Base-by-base conservation (phyloP, 2,113 vertebrate genomes). In the Tetrao urogallus region DNA sequence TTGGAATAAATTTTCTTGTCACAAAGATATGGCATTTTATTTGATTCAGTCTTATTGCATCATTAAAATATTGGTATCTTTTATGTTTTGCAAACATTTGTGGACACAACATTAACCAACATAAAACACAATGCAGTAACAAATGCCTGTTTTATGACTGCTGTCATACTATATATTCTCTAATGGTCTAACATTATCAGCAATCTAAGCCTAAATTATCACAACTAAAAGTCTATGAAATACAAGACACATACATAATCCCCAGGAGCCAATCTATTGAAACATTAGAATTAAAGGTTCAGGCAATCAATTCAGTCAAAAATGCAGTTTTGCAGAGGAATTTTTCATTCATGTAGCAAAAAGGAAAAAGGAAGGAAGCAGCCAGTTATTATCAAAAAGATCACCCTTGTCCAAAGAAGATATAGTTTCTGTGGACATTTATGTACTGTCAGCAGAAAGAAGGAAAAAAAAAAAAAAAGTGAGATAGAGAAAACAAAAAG, bases 161-260 rank as follows among this genome's bases (percentile, higher is more conserved):
- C 97, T 98, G 97, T 97, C 98, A 97, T 97, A 97, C 96, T 97
- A 98, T 98, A 98, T 98, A 98, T 98, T 97, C 97, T 97, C 90
- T 94, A 97, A 97, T 95, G 91, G 80, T 95, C 93, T 77, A 96
- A 95, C 93, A 96, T 97, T 97, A 97, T 96, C 97, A 97, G 88
- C 93, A 97, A 96, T 96, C 91, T 96, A 96, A 96, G 94, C 84
- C 94, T 97, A 96, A 98, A 98, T 97, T 97, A 93, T 98, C 96
- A 97, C 96, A 95, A 91, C 80, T 92, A 70, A 90, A 96, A 96
- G 94, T 95, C 96, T 95, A 88, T 98, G 98, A 98, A 98, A 97
- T 94, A 94, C 84, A 95, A 98, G 94, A 96, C 81, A 96, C 75
- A 92, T 97, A 93, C 91, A 98, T 97, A 97, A 97, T 91, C 83